Conservation (phyloP, 1,140 invertebrate species). For the Ceratina japonica region DNA sequence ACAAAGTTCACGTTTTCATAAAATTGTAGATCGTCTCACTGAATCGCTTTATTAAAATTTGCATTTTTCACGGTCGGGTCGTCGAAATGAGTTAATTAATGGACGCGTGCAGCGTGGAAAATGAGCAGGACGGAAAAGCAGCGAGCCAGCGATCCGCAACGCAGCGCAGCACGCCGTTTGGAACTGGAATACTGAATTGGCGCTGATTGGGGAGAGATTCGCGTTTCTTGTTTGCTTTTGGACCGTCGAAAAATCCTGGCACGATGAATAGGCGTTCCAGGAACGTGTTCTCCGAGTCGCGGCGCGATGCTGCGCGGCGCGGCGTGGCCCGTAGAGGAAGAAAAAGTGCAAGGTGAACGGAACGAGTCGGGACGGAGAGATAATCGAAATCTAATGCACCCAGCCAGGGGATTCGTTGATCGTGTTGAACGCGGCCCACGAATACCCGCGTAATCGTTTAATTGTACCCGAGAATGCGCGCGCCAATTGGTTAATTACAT, state of each 20-base stretch:
- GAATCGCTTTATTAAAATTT: constrained; percentile 6
- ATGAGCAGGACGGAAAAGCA: constrained; percentile 52
- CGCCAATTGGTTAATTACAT: not conserved
- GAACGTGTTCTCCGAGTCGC: constrained; percentile 59
- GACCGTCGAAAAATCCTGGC: constrained; percentile 59
- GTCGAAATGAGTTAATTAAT: constrained; percentile 71
- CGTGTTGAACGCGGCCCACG: not conserved
- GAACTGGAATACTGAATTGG: constrained; percentile 70
- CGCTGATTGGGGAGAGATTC: constrained; percentile 69
- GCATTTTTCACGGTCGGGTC: no score
- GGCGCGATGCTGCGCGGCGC: not conserved
- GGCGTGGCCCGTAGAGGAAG: constrained; percentile 37
- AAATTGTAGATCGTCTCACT: not conserved
- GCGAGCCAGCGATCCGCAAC: constrained; percentile 5
- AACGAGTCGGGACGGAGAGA: constrained; percentile 45
- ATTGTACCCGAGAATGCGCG: not conserved
- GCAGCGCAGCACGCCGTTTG: not conserved
- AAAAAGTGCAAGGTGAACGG: constrained; percentile 49
- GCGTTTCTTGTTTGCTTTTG: constrained; percentile 63
- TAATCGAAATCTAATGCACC: constrained; percentile 54
- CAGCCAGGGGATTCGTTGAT: not conserved
- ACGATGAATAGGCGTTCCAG: constrained; percentile 71
- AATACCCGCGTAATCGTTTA: constrained; percentile 1
- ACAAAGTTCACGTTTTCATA: no score
- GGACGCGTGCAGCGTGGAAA: constrained; percentile 45